Percentiles rank a stretch among this genome's conserved stretches.
These are phyloP conservation scores for Amitus sp. DNA, from an alignment of 2,888 invertebrate genomes.

Conservation along the genomic window DNA sequence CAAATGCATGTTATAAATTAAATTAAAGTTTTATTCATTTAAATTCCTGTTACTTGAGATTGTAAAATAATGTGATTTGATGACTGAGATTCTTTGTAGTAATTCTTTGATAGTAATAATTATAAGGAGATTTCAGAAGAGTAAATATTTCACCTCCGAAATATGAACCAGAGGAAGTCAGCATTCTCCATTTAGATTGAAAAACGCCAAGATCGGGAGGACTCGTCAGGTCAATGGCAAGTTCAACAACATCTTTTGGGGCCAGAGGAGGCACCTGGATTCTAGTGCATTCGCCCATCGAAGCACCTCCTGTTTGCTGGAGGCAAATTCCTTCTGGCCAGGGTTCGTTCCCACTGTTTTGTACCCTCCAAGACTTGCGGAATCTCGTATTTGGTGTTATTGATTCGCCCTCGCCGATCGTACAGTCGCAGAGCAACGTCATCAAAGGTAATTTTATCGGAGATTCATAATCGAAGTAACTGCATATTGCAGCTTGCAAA, in stretches of 20 bases:
- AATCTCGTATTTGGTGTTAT: conserved; percentile 78
- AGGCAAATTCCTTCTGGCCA: conserved; percentile 91
- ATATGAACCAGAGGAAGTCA: conserved; percentile 85
- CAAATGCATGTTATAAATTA: too few relatives aligned
- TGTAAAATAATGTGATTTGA: too few relatives aligned
- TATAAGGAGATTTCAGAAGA: too few relatives aligned
- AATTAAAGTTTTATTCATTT: too few relatives aligned
- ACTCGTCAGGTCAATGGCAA: conserved; percentile 83
- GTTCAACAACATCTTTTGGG: conserved; percentile 80
- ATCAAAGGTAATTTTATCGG: conserved; percentile 80
- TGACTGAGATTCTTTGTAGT: too few relatives aligned
- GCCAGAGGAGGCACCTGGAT: conserved; percentile 77
- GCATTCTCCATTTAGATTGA: conserved; percentile 90
- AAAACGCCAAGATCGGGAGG: conserved; percentile 80
- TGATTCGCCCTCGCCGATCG: conserved; percentile 81
- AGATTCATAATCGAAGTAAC: conserved; percentile 91
- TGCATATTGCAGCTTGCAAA: conserved; percentile 94
- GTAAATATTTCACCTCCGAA: conserved; percentile 94
- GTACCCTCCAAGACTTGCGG: conserved; percentile 88
- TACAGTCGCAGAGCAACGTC: conserved; percentile 79
- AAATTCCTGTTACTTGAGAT: too few relatives aligned
- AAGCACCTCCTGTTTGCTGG: conserved; percentile 77
- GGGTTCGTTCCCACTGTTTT: conserved; percentile 84
- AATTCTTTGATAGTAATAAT: too few relatives aligned
- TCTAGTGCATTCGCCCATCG: conserved; percentile 70